These are phyloP conservation scores for Pristionchus entomophagus DNA, from an alignment of 2,888 invertebrate species.

Conservation along the genomic window DNA sequence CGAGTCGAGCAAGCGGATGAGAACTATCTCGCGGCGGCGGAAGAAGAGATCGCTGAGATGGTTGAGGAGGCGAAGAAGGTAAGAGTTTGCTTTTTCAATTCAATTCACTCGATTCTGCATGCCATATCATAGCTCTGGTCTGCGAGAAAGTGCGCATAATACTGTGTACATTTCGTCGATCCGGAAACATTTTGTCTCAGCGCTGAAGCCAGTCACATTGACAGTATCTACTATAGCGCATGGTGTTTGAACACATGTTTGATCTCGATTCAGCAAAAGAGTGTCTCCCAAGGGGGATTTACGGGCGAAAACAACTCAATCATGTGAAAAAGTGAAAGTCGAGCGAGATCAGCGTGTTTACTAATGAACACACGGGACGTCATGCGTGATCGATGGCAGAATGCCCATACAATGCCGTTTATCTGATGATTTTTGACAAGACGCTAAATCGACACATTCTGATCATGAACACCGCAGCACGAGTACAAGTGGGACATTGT, in stretches of 20 bases:
- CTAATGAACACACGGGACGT: too few species aligned
- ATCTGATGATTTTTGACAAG: too few species aligned
- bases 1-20: conserved; percentile 28
- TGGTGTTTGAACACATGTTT: too few species aligned
- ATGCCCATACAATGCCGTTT: too few species aligned
- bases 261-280: too few species aligned
- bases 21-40: neutral
- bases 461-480: neutral
- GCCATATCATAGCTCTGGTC: neutral
- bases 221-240: too few species aligned
- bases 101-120: neutral
- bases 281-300: neutral
- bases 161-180: too few species aligned
- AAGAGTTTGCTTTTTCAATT: neutral
- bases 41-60: conserved; percentile 23
- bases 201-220: too few species aligned
- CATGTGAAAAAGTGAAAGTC: neutral
- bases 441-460: neutral
- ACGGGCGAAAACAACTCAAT: neutral
- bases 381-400: too few species aligned
- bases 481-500: conserved; percentile 8
- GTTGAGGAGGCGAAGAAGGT: conserved; percentile 42
- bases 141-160: neutral
- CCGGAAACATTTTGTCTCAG: too few species aligned
- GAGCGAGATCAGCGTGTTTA: neutral